Base-by-base conservation (phyloP, 2,113 vertebrate genomes). In the Pipa parva region DNA sequence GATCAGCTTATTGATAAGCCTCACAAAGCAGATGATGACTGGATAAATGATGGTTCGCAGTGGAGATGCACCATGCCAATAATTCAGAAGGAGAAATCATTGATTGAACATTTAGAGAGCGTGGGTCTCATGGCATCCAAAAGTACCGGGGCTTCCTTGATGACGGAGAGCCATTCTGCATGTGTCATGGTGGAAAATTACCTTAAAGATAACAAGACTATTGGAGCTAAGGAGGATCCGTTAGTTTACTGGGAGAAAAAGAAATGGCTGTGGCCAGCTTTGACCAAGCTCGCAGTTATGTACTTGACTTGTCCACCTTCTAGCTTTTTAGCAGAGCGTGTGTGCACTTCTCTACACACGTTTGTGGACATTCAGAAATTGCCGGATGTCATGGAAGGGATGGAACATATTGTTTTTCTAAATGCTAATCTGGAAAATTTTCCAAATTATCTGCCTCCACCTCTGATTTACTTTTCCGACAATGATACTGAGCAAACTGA, bases 271-370 rank as follows among this genome's bases (percentile, higher is more conserved):
- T 83, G 76, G 22, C 76, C 79, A 20, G 72, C 76, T 69, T 77
- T 82, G 52, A 69, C 74, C 31, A 77, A 79, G 72, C 75, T 76
- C 67, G 77, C 77, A 26, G 39, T 73, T 36, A 75, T 77, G 8
- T 78, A 79, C 66, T 62, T 78, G 33, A 80, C 71, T 31, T 76
- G 75, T 31, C 75, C 77, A 0, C 75, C 77, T 67, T 74, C 71
- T 25, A 73, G 72, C 13, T 72, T 54, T 64, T 75, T 70, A 20
- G 80, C 70, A 22, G 59, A 71, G 61, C 72, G 57, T 59, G 45
- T 79, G 49, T 75, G 65, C 62, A 52, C 69, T 70, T 57, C 66
- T 63, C 65, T 63, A 51, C 74, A 62, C 39, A 52, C 27, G 42
- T 63, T 75, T 24, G 45, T 22, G 46, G 71, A 76, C 59, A 71